Evolutionary conservation across 2,888 invertebrate genomes (phyloP).

Genomic region (Lydus trimaculatus): DNA sequence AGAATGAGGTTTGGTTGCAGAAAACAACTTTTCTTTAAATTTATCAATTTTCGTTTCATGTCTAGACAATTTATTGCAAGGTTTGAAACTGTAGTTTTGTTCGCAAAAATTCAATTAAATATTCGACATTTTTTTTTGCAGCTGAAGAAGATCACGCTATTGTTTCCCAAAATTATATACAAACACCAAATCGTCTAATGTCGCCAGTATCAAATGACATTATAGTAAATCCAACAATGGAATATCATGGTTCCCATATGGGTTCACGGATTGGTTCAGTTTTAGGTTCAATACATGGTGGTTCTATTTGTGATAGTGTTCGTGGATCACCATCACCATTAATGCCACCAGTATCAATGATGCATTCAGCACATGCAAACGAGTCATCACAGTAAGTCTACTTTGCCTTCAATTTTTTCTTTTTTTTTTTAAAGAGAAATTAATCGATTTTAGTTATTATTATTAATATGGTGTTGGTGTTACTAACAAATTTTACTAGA

Average conservation of each 20-base stretch:
- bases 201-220: conserved; percentile 62
- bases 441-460: conserved; percentile 19
- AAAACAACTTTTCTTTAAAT: background rate
- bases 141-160: conserved; percentile 78
- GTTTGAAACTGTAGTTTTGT: conserved; percentile 14
- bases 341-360: conserved; percentile 57
- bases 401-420: conserved; percentile 13
- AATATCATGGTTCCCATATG: conserved; percentile 54
- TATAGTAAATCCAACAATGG: conserved; percentile 64
- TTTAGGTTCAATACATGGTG: conserved; percentile 54
- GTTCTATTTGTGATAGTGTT: conserved; percentile 56
- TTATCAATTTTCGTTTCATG: conserved; percentile 26
- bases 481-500: conserved; percentile 55
- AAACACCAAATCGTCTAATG: conserved; percentile 54
- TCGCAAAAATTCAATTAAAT: background rate
- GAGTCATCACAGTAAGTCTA: conserved; percentile 58
- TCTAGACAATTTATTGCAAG: conserved; percentile 26
- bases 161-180: conserved; percentile 50
- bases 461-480: conserved; percentile 58
- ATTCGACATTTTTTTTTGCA: conserved; percentile 54
- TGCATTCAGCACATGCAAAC: conserved; percentile 53
- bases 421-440: background rate
- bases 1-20: no score
- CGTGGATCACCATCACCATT: conserved; percentile 58
- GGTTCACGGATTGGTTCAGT: conserved; percentile 58